Evolutionary conservation across 1,140 invertebrate species (phyloP).

Genomic region (Andricus grossulariae): DNA sequence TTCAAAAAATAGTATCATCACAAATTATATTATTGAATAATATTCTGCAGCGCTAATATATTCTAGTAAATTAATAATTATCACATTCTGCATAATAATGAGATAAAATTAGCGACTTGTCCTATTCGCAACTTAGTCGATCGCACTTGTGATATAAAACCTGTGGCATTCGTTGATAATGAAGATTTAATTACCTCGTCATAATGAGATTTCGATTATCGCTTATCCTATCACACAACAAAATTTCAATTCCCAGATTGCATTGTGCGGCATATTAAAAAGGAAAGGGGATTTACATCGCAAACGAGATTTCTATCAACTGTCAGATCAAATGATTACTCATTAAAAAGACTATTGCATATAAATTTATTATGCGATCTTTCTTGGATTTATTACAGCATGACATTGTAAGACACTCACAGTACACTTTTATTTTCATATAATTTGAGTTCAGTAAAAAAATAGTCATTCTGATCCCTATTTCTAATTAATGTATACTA

Average conservation of each 20-base stretch:
- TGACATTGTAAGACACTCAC: neutral
- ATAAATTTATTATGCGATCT: neutral
- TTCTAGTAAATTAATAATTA: neutral
- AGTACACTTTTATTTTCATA: too few relatives aligned
- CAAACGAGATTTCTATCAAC: neutral
- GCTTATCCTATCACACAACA: neutral
- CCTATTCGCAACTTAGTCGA: too few relatives aligned
- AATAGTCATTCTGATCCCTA: too few relatives aligned
- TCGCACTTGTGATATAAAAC: neutral
- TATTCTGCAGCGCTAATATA: neutral
- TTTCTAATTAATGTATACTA: too few relatives aligned
- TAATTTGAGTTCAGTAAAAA: too few relatives aligned
- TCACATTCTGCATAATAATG: neutral
- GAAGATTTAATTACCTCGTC: constrained; percentile 16
- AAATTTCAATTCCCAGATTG: constrained; percentile 11
- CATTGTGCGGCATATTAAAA: constrained; percentile 1
- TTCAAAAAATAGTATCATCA: too few relatives aligned
- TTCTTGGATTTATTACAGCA: neutral
- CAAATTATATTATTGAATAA: too few relatives aligned
- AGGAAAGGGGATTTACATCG: neutral
- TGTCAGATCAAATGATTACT: neutral
- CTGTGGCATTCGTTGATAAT: constrained; percentile 11
- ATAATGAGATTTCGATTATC: constrained; percentile 16
- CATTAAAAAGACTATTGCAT: neutral
- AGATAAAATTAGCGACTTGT: neutral